Evolutionary conservation across 1,140 invertebrate genomes (phyloP).

Genomic region (Nautilus pompilius): DNA sequence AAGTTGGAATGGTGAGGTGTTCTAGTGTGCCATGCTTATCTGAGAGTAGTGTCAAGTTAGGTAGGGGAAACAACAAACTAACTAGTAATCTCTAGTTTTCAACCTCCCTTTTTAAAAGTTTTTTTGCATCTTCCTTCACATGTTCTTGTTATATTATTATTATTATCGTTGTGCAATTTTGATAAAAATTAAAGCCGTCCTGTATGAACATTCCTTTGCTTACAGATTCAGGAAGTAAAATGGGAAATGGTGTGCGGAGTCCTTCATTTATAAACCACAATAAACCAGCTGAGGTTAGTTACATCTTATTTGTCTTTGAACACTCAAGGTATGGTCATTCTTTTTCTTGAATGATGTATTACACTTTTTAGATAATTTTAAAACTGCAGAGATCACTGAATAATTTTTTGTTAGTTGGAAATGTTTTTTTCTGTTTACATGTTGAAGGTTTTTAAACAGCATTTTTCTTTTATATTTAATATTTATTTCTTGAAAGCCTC

Average conservation of each 20-base stretch:
- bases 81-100: neutral
- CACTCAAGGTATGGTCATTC: neutral
- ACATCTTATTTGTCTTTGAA: neutral
- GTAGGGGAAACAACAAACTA: too few relatives aligned
- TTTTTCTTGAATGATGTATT: neutral
- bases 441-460: neutral
- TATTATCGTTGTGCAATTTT: neutral
- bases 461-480: neutral
- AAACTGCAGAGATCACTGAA: neutral
- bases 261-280: constrained; percentile 25
- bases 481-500: too few relatives aligned
- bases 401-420: neutral
- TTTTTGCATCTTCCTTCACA: neutral
- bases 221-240: constrained; percentile 12
- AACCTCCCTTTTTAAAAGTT: neutral
- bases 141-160: neutral
- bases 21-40: too few relatives aligned
- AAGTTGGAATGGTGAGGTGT: too few relatives aligned
- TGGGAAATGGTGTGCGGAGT: constrained; percentile 21
- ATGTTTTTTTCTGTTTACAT: neutral
- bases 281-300: constrained; percentile 44
- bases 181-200: constrained; percentile 4
- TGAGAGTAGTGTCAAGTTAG: too few relatives aligned
- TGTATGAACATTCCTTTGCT: constrained; percentile 5
- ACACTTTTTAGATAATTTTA: neutral